Evolutionary conservation across 1,140 invertebrate species (phyloP).

Genomic region (Hypsibius dujardini): DNA sequence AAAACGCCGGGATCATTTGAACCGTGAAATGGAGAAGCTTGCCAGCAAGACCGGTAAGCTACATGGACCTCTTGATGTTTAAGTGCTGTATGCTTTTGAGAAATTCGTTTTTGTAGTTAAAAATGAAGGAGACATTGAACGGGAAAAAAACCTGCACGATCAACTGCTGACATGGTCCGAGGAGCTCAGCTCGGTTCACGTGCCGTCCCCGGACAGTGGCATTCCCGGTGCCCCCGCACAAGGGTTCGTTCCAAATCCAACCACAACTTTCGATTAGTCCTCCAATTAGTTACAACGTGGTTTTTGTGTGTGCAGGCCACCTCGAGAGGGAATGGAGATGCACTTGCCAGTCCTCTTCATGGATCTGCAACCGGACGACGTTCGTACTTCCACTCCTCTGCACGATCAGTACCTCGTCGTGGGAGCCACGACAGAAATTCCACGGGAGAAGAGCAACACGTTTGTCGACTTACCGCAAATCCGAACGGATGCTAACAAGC

Average conservation of each 20-base stretch:
- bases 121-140: conserved; percentile 62
- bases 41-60: conserved; percentile 51
- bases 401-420: conserved; percentile 63
- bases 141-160: conserved; percentile 83
- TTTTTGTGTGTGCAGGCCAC: conserved; percentile 40
- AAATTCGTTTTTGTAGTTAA: conserved; percentile 15
- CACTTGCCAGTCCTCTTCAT: conserved; percentile 94
- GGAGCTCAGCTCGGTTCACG: conserved; percentile 81
- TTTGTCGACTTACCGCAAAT: conserved; percentile 67
- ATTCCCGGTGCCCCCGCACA: conserved; percentile 92
- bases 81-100: conserved; percentile 12
- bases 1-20: conserved; percentile 63
- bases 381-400: conserved; percentile 46
- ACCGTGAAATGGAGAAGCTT: conserved; percentile 66
- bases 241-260: conserved; percentile 33
- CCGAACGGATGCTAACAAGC: conserved; percentile 57
- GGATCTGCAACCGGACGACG: conserved; percentile 85
- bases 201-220: conserved; percentile 78
- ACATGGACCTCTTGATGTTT: not conserved
- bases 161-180: conserved; percentile 88
- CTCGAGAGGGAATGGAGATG: conserved; percentile 75
- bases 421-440: conserved; percentile 70
- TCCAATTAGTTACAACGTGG: conserved; percentile 19
- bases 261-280: not conserved
- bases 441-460: conserved; percentile 75